phyloP scores from a whole-genome alignment of 2,888 invertebrate species.

The Drosophila mayaguana region DNA sequence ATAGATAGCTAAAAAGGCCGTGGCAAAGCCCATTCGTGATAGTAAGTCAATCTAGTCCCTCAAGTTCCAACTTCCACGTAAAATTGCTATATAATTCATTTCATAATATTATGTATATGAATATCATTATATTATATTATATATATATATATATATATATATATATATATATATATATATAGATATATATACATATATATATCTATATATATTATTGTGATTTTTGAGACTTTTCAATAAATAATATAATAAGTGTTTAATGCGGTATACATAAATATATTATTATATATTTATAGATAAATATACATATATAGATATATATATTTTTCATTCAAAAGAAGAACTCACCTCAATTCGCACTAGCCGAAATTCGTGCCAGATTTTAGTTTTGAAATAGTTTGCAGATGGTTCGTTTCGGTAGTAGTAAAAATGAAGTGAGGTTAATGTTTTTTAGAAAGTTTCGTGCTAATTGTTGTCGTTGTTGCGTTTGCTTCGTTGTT shows the following conservation, averaged over 20 bases:
- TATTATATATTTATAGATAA: no score
- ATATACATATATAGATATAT: background rate
- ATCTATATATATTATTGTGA: background rate
- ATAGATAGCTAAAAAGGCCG: no score
- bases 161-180: no score
- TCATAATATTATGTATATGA: no score
- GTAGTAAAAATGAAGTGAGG: conserved; percentile 24
- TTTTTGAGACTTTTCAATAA: background rate
- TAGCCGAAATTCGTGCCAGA: conserved; percentile 42
- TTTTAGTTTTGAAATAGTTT: conserved; percentile 39
- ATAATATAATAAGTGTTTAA: no score
- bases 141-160: no score
- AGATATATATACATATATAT: background rate
- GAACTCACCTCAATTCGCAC: conserved; percentile 63
- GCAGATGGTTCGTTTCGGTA: conserved; percentile 39
- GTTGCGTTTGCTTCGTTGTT: conserved; percentile 57
- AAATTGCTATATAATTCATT: no score
- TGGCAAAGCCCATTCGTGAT: no score
- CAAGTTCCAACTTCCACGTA: no score
- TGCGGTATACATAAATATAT: no score
- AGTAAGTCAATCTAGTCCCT: no score
- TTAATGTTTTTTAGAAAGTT: conserved; percentile 49
- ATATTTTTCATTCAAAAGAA: background rate
- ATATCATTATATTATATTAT: no score
- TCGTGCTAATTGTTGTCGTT: conserved; percentile 63